Percentiles rank a stretch among this genome's conserved stretches.
phyloP scores from a whole-genome alignment of 2,888 invertebrate species.

The Monochamus alternatus region DNA sequence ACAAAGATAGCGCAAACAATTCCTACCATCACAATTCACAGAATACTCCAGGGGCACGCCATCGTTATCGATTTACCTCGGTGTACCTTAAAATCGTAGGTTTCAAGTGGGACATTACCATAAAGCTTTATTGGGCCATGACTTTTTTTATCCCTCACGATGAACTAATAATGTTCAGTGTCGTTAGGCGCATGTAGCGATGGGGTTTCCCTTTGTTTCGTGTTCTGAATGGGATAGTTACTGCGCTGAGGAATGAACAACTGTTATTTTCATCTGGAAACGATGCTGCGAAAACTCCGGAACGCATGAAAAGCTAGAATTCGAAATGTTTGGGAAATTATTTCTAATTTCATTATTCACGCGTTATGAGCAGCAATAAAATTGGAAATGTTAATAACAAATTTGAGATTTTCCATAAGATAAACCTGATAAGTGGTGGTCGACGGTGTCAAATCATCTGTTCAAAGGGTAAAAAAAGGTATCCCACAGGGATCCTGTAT shows the following conservation, averaged over 20 bases:
- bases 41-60: conserved; percentile 6
- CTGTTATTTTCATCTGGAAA: not conserved
- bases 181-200: not conserved
- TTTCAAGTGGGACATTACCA: conserved; percentile 2
- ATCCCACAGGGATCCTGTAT: too few relatives aligned
- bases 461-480: too few relatives aligned
- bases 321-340: too few relatives aligned
- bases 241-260: not conserved
- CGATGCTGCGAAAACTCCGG: too few relatives aligned
- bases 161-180: conserved; percentile 13
- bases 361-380: too few relatives aligned
- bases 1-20: conserved; percentile 7
- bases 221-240: not conserved
- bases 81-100: not conserved
- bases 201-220: not conserved
- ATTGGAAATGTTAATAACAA: too few relatives aligned
- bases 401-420: too few relatives aligned
- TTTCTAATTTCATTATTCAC: too few relatives aligned
- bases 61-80: conserved; percentile 6
- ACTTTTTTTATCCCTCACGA: conserved; percentile 6
- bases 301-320: too few relatives aligned
- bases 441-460: too few relatives aligned
- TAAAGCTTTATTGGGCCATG: conserved; percentile 12
- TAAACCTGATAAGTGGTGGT: too few relatives aligned
- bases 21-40: conserved; percentile 4